Conservation (phyloP, 2,888 invertebrate genomes). For the Trachelus tabidus region DNA sequence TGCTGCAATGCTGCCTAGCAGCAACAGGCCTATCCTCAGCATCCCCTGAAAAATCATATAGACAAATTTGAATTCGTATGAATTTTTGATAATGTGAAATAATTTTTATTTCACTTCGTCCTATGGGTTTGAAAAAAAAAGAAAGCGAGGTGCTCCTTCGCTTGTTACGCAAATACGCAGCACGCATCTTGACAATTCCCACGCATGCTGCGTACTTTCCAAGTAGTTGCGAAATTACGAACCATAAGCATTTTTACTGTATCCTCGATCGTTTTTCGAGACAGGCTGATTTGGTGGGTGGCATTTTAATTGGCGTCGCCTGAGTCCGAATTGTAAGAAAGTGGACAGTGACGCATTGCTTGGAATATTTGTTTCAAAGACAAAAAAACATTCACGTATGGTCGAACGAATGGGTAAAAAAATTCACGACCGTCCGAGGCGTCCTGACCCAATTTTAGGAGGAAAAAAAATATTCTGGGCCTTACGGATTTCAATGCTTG, state of each 20-base stretch:
- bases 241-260: neutral
- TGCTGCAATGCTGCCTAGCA: slow-evolving; percentile 26
- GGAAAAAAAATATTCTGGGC: neutral
- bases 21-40: slow-evolving; percentile 28
- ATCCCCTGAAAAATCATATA: slow-evolving; percentile 32
- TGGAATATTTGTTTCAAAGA: neutral
- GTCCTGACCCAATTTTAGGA: neutral
- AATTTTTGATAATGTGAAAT: neutral
- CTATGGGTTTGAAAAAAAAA: neutral
- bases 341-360: neutral
- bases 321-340: neutral
- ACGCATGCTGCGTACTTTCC: neutral
- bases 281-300: neutral
- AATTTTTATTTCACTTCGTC: neutral
- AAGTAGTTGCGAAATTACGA: neutral
- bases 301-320: neutral
- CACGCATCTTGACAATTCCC: neutral
- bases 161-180: neutral
- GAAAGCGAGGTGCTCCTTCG: neutral
- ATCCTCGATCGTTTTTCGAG: neutral
- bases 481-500: neutral
- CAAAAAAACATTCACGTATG: neutral
- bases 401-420: neutral
- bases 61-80: neutral
- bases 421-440: neutral